Evolutionary conservation across 23 tunicate species (phyloP), one percentile per base, ranked within the genome.

Genomic region (Ciona savignyi): DNA sequence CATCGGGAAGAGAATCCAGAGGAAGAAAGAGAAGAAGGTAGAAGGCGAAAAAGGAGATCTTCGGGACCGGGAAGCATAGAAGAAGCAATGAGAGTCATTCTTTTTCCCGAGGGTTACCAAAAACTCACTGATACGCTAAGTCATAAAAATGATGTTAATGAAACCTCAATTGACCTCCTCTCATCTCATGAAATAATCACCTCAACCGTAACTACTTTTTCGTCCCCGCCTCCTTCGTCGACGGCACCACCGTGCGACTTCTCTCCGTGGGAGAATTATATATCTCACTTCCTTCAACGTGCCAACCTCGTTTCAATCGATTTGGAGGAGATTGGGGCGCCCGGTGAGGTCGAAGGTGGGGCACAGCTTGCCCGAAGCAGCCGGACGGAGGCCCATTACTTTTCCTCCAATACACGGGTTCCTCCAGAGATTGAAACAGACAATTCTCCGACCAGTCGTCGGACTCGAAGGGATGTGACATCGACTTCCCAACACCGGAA

Each of bases 341-440:
- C 27, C 25, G 74, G 24, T 2, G 74, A 30, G 3, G 35, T 21
- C 25, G 23, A 31, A 4, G 74, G 34, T 2, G 2, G 29, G 24
- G 22, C 74, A 21, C 32, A 4, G 21, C n/a, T 34, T 1, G 29
- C 74, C 25, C 51, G 74, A 21, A 70, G 56, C 11, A 70, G 35
- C 2, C 51, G 56, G 11, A 33, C 74, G 2, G 74, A 70, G 56
- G 22, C 29, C 1, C 30, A 20, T 33, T 70, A 33, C 51, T 70
- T 70, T 70, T 32, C 74, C 32, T 33, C 74, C 1, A 70, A 49
- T 49, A 49, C n/a, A n/a, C n/a, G n/a, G n/a, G n/a, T n/a, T n/a
- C n/a, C 61, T 49, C 61, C 61, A 20, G 20, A 11, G 61, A 49
- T 11, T 49, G 20, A 49, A 11, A 15, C 61, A 49, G 28, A 63